These are phyloP conservation scores for Zaprionus lineosus DNA, from an alignment of 2,888 invertebrate genomes.

Conservation along the genomic window DNA sequence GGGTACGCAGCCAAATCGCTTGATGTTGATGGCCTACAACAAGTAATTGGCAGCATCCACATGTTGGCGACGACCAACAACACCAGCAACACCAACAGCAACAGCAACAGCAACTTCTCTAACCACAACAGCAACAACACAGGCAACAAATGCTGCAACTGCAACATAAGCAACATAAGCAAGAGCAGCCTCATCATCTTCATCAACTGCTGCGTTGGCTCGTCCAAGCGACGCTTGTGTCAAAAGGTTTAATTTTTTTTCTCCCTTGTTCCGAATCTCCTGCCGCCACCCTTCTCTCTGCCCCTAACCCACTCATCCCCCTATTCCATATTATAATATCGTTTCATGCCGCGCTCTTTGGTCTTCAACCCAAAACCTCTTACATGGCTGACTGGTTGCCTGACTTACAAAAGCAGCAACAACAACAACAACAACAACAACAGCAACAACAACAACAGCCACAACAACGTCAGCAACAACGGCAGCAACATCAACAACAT, in stretches of 20 bases:
- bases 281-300: neutral
- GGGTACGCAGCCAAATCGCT: slow-evolving; percentile 70
- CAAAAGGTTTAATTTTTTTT: slow-evolving; percentile 74
- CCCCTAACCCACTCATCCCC: neutral
- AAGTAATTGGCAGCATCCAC: slow-evolving; percentile 77
- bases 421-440: slow-evolving; percentile 26
- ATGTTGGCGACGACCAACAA: slow-evolving; percentile 49
- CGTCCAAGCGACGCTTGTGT: slow-evolving; percentile 68
- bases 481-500: slow-evolving; percentile 14
- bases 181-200: slow-evolving; percentile 51
- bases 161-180: slow-evolving; percentile 17
- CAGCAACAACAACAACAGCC: slow-evolving; percentile 13
- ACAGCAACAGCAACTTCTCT: slow-evolving; percentile 25
- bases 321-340: slow-evolving; percentile 53
- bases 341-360: slow-evolving; percentile 68
- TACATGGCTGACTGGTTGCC: slow-evolving; percentile 62
- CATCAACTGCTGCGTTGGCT: slow-evolving; percentile 59
- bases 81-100: too few relatives aligned
- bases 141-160: too few relatives aligned
- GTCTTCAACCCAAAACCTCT: slow-evolving; percentile 65
- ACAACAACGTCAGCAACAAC: slow-evolving; percentile 16
- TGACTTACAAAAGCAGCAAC: slow-evolving; percentile 2
- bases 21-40: slow-evolving; percentile 77
- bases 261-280: slow-evolving; percentile 3
- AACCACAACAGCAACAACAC: slow-evolving; percentile 32